Evolutionary conservation across 2,888 invertebrate species (phyloP).

Genomic region (Automeris io): DNA sequence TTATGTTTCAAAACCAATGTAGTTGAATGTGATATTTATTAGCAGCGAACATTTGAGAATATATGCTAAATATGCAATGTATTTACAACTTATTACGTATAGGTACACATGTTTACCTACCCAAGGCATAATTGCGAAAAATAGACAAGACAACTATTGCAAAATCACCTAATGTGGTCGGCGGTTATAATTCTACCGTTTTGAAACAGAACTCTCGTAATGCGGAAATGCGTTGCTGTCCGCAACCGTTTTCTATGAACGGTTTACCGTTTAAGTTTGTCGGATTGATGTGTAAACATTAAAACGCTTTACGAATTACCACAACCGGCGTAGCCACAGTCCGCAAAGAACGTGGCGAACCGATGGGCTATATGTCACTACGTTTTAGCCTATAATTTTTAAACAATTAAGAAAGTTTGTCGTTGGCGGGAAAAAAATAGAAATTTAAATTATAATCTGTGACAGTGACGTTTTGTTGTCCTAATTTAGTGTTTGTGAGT

Average conservation of each 20-base stretch:
- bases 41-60: no score
- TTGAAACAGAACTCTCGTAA: slow-evolving; percentile 42
- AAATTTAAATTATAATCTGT: slow-evolving; percentile 20
- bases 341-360: slow-evolving; percentile 59
- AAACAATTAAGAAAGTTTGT: slow-evolving; percentile 9
- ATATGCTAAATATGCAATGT: no score
- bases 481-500: slow-evolving; percentile 45
- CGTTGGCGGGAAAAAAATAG: not conserved
- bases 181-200: slow-evolving; percentile 46
- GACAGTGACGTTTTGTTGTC: slow-evolving; percentile 42
- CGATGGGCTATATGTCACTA: slow-evolving; percentile 20
- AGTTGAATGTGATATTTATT: no score
- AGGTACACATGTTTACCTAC: slow-evolving; percentile 23
- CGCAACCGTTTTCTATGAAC: slow-evolving; percentile 45
- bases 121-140: slow-evolving; percentile 38
- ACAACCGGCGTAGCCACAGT: slow-evolving; percentile 66
- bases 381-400: slow-evolving; percentile 10
- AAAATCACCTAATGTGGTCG: slow-evolving; percentile 31
- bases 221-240: slow-evolving; percentile 46
- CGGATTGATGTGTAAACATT: slow-evolving; percentile 54
- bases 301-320: slow-evolving; percentile 39
- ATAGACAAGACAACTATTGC: slow-evolving; percentile 41
- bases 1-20: no score
- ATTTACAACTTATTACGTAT: slow-evolving; percentile 12
- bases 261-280: slow-evolving; percentile 35